Conservation (phyloP, 2,797 vertebrate genomes). For the Leptatherina wallacei region DNA sequence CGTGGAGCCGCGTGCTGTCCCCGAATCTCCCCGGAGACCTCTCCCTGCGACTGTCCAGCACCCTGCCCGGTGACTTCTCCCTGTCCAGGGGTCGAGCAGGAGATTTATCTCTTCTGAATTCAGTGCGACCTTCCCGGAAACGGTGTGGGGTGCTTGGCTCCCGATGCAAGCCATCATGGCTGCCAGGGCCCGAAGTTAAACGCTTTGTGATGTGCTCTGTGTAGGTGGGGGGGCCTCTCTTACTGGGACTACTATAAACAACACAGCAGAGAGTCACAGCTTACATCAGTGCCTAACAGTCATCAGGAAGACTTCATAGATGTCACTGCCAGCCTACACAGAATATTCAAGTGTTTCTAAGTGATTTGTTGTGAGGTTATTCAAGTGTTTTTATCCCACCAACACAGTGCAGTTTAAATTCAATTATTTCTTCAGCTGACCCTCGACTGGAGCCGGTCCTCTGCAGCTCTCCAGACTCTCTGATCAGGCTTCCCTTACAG, state of each 20-base stretch:
- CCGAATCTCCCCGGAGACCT: conserved; percentile 94
- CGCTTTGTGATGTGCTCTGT: conserved; percentile 98
- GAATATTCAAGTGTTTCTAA: neutral
- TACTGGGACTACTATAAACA: conserved; percentile 90
- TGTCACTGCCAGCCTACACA: neutral
- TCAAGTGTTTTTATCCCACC: conserved; percentile 25
- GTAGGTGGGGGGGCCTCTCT: conserved; percentile 96
- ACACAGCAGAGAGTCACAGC: conserved; percentile 7
- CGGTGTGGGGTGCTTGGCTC: conserved; percentile 97
- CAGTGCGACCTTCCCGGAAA: conserved; percentile 94
- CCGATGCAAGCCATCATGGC: conserved; percentile 91
- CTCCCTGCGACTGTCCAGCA: conserved; percentile 93
- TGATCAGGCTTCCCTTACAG: conserved; percentile 94
- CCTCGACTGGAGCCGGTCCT: conserved; percentile 90
- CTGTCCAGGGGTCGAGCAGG: conserved; percentile 93
- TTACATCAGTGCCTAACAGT: neutral
- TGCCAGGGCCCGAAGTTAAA: conserved; percentile 90
- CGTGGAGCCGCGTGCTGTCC: conserved; percentile 90
- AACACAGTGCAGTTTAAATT: neutral
- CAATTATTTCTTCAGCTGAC: conserved; percentile 67
- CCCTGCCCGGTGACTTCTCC: conserved; percentile 93
- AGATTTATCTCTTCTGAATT: conserved; percentile 96
- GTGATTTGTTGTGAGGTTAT: neutral
- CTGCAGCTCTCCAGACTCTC: conserved; percentile 89
- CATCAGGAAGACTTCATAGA: neutral